These are phyloP conservation scores for Conistra vaccinii DNA, from an alignment of 2,888 invertebrate genomes.

Conservation along the genomic window DNA sequence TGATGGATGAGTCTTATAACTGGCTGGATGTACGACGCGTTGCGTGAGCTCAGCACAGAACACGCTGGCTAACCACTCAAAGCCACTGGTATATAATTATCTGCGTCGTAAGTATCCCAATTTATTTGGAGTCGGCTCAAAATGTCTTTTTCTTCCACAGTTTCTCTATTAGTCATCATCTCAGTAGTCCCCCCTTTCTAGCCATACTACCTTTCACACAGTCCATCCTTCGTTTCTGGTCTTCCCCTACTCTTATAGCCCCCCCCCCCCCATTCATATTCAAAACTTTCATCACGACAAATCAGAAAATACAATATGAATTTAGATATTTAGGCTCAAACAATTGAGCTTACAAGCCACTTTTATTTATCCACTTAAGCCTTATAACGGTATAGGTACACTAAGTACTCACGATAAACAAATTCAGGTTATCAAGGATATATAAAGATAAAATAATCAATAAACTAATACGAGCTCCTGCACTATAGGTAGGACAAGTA, in stretches of 20 bases:
- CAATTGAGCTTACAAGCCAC: constrained; percentile 1
- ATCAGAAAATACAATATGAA: neutral
- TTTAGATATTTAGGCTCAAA: neutral
- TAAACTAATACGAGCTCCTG: constrained; percentile 36
- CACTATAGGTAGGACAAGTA: constrained; percentile 12
- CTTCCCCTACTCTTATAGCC: neutral
- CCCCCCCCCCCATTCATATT: neutral
- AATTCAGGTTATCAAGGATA: constrained; percentile 55
- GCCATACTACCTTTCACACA: neutral
- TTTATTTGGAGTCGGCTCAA: too few relatives aligned
- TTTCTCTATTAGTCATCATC: too few relatives aligned
- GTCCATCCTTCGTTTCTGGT: neutral
- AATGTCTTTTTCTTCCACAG: too few relatives aligned
- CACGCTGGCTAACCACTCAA: too few relatives aligned
- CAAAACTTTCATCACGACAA: neutral
- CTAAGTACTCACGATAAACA: constrained; percentile 40
- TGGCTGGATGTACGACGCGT: too few relatives aligned
- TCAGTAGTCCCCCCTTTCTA: too few relatives aligned
- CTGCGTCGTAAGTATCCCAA: too few relatives aligned
- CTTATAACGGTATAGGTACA: constrained; percentile 19
- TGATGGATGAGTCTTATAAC: too few relatives aligned
- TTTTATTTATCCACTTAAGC: constrained; percentile 16
- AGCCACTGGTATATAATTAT: too few relatives aligned
- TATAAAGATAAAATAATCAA: constrained; percentile 62
- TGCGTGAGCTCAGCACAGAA: too few relatives aligned